Base-by-base conservation (phyloP, 2,888 invertebrate genomes). In the Eudemis profundana region DNA sequence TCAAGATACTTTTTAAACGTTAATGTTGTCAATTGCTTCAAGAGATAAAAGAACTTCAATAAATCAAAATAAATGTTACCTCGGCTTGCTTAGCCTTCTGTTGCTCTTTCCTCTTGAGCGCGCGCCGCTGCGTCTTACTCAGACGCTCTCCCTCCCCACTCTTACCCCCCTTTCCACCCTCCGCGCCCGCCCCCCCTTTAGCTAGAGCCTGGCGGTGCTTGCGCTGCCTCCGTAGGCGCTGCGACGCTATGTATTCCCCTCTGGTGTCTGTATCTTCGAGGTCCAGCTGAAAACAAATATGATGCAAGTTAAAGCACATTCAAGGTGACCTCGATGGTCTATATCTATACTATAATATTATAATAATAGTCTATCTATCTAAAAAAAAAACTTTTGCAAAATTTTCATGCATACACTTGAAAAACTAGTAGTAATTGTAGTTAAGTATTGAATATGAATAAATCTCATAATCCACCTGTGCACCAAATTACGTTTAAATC, bases 51-150 rank as follows among this genome's bases (percentile, higher is more conserved):
- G 10, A 50, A 14, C 33, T n/a, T n/a, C n/a, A n/a, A n/a, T n/a
- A n/a, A n/a, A n/a, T n/a, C n/a, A n/a, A 14, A 4, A 27, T 12
- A 5, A n/a, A n/a, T 7, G 1, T 57, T 3, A 87, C 89, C 82
- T 86, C 78, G 1, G 74, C 67, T 12, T 74, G 82, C 75, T 90
- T 85, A 42, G 88, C 77, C 74, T 93, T 93, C 68, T 93, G 93
- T 3, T 83, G 93, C 5, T 83, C 78, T 27, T 89, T 85, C 49
- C 92, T 82, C 75, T 93, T 94, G 15, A 88, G 81, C 40, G 91
- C 89, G 17, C 87, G 86, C 69, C 93, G 94, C 74, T 94, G 94
- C 10, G 86, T 84, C 72, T 94, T 93, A 2, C 89, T 89, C 53
- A 93, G 81, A 63, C 63, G 64, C 59, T 42, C 60, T 12, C 19